phyloP scores from a whole-genome alignment of 1,140 invertebrate species.

The Marisa cornuarietis region DNA sequence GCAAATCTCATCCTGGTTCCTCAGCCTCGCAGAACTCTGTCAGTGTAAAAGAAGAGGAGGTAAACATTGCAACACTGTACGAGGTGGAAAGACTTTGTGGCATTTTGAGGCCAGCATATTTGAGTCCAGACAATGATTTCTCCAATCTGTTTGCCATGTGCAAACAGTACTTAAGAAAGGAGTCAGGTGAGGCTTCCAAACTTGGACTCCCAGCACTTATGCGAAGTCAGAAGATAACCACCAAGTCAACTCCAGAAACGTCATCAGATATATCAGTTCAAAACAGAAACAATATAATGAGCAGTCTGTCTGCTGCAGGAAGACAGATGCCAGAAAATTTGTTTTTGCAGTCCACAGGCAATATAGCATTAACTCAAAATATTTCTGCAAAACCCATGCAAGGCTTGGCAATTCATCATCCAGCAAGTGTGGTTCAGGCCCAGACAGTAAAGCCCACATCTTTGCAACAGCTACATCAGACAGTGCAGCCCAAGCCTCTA shows the following conservation, averaged over 20 bases:
- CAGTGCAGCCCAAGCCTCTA: background rate
- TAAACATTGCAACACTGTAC: conserved; percentile 52
- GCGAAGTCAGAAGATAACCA: background rate
- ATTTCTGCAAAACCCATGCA: no score
- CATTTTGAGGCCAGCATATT: conserved; percentile 48
- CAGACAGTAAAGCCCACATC: background rate
- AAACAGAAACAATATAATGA: no score
- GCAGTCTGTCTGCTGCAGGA: no score
- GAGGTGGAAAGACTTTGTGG: conserved; percentile 53
- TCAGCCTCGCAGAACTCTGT: conserved; percentile 28
- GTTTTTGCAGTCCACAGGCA: no score
- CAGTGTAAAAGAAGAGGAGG: conserved; percentile 30
- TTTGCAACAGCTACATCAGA: background rate
- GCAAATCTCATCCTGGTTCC: background rate
- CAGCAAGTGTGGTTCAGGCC: no score
- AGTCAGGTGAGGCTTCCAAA: conserved; percentile 10
- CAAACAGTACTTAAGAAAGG: conserved; percentile 44
- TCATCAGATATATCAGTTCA: background rate
- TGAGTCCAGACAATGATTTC: conserved; percentile 44
- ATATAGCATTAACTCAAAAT: no score
- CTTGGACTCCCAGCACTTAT: background rate
- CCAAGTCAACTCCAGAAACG: background rate
- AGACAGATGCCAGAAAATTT: no score
- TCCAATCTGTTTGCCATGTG: conserved; percentile 38
- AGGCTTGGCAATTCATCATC: no score